Base-by-base conservation (phyloP, 2,888 invertebrate genomes). In the Nymphalis c-album region DNA sequence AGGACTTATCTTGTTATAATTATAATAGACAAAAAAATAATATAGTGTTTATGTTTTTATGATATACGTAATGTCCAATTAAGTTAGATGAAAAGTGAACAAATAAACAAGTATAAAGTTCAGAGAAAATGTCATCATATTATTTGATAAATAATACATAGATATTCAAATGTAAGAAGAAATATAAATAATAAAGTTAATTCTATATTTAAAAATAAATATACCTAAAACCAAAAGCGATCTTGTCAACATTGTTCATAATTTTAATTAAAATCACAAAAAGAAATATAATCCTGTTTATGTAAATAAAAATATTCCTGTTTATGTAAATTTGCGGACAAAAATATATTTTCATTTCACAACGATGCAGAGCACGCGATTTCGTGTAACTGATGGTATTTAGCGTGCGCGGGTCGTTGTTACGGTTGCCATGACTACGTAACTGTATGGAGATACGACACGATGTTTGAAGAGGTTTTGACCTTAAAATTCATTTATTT, bases 391-490 rank as follows among this genome's bases (percentile, higher is more conserved):
- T 70, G 73, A 73, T 60, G 73, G 72, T 65, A 75, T 76, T 77
- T 74, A 73, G 75, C 76, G 74, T 74, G 63, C 47, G 61, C 58
- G 18, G 10, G 31, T 58, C 59, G 63, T 55, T 47, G 72, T 72
- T 69, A 71, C 71, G 20, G 85, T 86, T 69, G 73, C 75, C 75
- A 78, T 80, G 80, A 78, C 73, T 72, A 79, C 74, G 63, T 48
- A 17, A 45, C 20, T 53, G 35, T 53, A 35, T 60, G 35, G 7
- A 20, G 50, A 64, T 26, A 64, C 51, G 13, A 22, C 13, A 53
- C 53, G 10, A 55, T n/a, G 20, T 18, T 20, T 31, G 16, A 45
- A 26, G 46, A 48, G 58, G 50, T 40, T 40, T 50, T 5, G 20
- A 59, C 22, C 26, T 53, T 53, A 22, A 17, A 6, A 22, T 53